Conservation (phyloP, 2,113 vertebrate genomes). For the Fregetta grallaria region DNA sequence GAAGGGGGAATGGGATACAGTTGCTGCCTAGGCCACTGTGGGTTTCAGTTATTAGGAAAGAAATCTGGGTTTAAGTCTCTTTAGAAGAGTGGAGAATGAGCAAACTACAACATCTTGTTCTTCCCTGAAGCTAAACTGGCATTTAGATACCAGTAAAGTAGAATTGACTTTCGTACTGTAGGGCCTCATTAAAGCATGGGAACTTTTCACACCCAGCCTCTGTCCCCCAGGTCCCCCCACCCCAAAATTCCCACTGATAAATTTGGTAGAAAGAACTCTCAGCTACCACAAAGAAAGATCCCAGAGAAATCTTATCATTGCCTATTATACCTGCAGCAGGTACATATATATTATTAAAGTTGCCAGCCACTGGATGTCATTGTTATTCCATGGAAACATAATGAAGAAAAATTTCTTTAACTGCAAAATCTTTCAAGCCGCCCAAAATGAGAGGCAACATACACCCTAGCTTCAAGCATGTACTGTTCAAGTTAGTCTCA, state of each 20-base stretch:
- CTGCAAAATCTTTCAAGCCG: not conserved
- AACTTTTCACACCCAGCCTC: not conserved
- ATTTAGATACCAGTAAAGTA: not conserved
- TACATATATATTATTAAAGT: conserved; percentile 41
- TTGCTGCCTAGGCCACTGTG: not conserved
- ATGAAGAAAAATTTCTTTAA: not conserved
- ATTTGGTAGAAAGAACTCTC: not conserved
- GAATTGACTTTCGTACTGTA: not conserved
- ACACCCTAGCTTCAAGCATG: not conserved
- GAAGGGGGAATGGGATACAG: not conserved
- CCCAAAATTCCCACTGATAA: not conserved
- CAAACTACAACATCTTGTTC: not conserved
- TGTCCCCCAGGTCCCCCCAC: not conserved
- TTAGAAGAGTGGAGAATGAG: conserved; percentile 17
- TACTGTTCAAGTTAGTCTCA: not conserved
- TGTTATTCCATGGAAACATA: conserved; percentile 55
- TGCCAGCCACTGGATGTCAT: conserved; percentile 64
- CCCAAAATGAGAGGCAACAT: not conserved
- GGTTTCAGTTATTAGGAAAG: not conserved
- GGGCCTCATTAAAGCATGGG: not conserved
- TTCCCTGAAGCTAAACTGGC: conserved; percentile 16
- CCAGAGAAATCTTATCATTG: not conserved
- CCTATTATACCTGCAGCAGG: not conserved
- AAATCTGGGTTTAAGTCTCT: not conserved
- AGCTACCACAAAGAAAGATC: not conserved